phyloP scores from a whole-genome alignment of 1,140 invertebrate species.

The Zophobas morio region DNA sequence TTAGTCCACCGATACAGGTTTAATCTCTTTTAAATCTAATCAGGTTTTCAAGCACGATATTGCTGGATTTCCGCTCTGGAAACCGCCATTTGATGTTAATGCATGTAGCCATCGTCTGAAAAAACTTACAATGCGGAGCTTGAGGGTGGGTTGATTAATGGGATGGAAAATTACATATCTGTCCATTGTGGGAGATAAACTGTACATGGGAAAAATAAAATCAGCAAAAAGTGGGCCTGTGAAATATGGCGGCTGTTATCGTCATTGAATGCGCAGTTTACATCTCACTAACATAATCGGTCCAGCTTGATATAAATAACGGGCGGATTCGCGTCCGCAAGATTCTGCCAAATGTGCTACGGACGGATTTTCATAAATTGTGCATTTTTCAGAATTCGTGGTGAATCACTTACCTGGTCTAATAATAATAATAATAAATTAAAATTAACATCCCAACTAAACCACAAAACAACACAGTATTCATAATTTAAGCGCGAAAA shows the following conservation, averaged over 20 bases:
- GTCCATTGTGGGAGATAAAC: constrained; percentile 1
- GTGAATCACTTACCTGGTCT: too few species aligned
- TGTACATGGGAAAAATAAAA: neutral
- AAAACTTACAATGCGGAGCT: neutral
- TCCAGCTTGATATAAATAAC: too few species aligned
- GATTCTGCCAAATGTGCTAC: too few species aligned
- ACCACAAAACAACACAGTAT: too few species aligned
- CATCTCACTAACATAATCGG: too few species aligned
- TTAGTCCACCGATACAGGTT: constrained; percentile 6
- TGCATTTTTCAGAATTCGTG: too few species aligned
- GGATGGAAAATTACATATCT: constrained; percentile 20
- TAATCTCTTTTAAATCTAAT: constrained; percentile 32
- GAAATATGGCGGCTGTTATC: neutral
- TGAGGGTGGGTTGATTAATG: constrained; percentile 13
- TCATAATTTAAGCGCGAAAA: too few species aligned
- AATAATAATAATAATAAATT: too few species aligned
- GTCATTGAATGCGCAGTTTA: too few species aligned
- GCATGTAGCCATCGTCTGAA: neutral
- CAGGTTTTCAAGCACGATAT: neutral
- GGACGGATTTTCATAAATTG: too few species aligned
- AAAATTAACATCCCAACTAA: too few species aligned
- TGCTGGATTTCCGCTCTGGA: neutral
- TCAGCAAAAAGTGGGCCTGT: neutral
- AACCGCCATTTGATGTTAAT: constrained; percentile 10
- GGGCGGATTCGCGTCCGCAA: too few species aligned